Conservation (phyloP, 1,140 invertebrate species). For the Heliothis subflexa region DNA sequence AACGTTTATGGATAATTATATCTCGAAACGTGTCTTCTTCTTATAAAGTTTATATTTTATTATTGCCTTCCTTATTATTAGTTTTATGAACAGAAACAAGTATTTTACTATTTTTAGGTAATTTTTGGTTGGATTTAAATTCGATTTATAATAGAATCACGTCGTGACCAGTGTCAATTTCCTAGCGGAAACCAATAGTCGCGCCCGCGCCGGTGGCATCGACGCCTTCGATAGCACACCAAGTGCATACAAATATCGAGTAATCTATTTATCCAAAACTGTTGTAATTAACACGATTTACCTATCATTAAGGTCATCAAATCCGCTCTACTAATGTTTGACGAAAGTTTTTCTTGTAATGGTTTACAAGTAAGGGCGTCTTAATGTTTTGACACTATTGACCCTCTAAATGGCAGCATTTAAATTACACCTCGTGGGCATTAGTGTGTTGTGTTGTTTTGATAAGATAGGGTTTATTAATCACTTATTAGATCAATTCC, state of each 20-base stretch:
- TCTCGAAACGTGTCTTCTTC: neutral
- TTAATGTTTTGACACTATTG: too few relatives aligned
- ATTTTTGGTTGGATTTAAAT: neutral
- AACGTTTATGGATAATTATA: neutral
- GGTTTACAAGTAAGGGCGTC: neutral
- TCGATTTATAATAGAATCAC: conserved; percentile 17
- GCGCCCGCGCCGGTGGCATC: neutral
- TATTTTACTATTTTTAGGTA: neutral
- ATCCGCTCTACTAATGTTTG: conserved; percentile 27
- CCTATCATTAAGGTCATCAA: conserved; percentile 23
- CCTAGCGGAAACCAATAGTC: conserved; percentile 19
- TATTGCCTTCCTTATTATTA: neutral
- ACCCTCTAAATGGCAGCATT: too few relatives aligned
- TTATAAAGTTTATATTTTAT: neutral
- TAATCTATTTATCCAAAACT: conserved; percentile 3
- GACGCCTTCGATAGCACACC: conserved; percentile 23
- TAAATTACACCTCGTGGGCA: too few relatives aligned
- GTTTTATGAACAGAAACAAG: neutral
- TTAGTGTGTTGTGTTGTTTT: too few relatives aligned
- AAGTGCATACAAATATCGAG: conserved; percentile 23
- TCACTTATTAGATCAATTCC: too few relatives aligned
- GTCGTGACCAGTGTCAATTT: conserved; percentile 16
- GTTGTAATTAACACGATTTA: conserved; percentile 14
- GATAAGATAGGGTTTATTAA: too few relatives aligned
- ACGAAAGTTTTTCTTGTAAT: neutral